Evolutionary conservation across 2,113 vertebrate genomes (phyloP).

Genomic region (Lagopus leucura): DNA sequence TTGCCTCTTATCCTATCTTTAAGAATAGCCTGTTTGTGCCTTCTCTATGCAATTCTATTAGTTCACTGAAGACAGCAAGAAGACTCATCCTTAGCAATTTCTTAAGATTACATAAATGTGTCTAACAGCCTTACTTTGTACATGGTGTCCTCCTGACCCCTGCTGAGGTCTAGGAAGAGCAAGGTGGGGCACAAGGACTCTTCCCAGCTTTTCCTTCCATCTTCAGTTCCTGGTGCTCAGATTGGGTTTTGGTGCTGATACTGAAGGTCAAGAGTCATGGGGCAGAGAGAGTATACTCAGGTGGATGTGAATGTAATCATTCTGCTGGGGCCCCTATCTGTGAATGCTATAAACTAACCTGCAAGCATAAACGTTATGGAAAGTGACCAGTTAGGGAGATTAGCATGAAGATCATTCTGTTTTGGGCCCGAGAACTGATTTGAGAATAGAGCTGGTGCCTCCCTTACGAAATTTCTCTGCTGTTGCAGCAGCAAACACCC

Average conservation of each 20-base stretch:
- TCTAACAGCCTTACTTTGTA: not conserved
- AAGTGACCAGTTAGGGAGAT: not conserved
- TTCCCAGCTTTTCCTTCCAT: not conserved
- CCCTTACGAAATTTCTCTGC: not conserved
- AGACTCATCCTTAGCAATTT: not conserved
- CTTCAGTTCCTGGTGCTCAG: not conserved
- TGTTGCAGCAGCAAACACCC: not conserved
- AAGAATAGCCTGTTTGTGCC: not conserved
- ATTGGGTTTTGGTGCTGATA: not conserved
- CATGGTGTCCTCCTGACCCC: fast-evolving
- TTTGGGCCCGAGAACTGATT: not conserved
- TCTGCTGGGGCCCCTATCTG: not conserved
- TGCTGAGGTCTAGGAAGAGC: not conserved
- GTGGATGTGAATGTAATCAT: not conserved
- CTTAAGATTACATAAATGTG: not conserved
- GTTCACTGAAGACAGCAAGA: not conserved
- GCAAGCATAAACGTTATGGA: not conserved
- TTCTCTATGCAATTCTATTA: not conserved
- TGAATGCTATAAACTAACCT: not conserved
- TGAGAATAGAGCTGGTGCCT: not conserved
- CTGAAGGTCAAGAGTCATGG: not conserved
- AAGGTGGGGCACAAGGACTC: not conserved
- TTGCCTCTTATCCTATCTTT: not conserved
- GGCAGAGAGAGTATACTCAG: not conserved
- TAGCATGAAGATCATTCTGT: not conserved